Evolutionary conservation across 2,113 vertebrate genomes (phyloP).

Genomic region (Lepidothrix coronata): DNA sequence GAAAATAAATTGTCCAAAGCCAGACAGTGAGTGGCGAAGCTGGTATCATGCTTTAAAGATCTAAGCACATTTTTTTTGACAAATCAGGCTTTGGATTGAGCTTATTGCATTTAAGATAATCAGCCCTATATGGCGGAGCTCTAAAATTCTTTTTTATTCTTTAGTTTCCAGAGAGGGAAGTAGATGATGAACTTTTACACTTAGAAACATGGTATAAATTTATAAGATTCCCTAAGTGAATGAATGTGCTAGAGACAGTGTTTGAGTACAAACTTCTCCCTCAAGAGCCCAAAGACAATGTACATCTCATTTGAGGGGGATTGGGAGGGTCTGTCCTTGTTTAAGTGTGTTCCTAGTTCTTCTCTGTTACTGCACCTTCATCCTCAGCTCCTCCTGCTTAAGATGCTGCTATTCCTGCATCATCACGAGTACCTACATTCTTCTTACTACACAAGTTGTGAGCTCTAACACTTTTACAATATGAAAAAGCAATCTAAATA

Average conservation of each 20-base stretch:
- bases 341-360: neutral
- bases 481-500: neutral
- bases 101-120: neutral
- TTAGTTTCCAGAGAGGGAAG: neutral
- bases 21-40: neutral
- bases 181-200: neutral
- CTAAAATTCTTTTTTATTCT: neutral
- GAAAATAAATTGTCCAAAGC: neutral
- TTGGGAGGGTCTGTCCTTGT: neutral
- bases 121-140: neutral
- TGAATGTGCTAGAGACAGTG: neutral
- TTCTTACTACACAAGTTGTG: neutral
- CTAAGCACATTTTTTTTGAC: neutral
- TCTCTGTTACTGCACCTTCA: neutral
- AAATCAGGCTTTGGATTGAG: neutral
- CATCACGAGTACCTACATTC: neutral
- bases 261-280: neutral
- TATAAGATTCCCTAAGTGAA: neutral
- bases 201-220: neutral
- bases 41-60: neutral
- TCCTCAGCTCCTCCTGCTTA: neutral
- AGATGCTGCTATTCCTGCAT: neutral
- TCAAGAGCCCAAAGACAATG: accelerated
- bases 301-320: neutral
- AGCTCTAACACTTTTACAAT: neutral